Evolutionary conservation across 2,113 vertebrate genomes (phyloP).

Genomic region (Chaenocephalus aceratus): DNA sequence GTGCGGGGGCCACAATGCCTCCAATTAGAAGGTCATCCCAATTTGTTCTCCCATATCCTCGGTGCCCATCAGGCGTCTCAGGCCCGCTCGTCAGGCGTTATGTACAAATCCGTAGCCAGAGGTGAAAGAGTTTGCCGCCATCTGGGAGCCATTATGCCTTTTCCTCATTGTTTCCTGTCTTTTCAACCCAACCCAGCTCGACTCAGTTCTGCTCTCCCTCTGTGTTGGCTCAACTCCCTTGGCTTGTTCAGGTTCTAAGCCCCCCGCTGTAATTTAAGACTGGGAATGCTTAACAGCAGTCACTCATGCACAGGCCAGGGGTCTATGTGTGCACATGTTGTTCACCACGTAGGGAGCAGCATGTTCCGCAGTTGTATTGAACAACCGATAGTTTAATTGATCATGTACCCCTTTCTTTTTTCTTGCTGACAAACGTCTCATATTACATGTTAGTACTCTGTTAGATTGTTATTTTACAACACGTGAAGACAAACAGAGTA

Average conservation of each 20-base stretch:
- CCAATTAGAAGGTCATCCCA: slow-evolving; percentile 81
- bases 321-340: slow-evolving; percentile 73
- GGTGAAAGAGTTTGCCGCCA: slow-evolving; percentile 72
- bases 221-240: slow-evolving; percentile 65
- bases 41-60: slow-evolving; percentile 77
- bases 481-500: no score
- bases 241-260: slow-evolving; percentile 66
- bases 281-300: slow-evolving; percentile 74
- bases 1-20: slow-evolving; percentile 60
- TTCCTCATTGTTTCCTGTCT: slow-evolving; percentile 82
- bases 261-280: slow-evolving; percentile 76
- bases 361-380: slow-evolving; percentile 27
- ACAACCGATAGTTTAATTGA: slow-evolving; percentile 30
- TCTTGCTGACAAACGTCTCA: not conserved
- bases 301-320: slow-evolving; percentile 64
- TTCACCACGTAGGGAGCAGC: slow-evolving; percentile 60
- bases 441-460: not conserved
- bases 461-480: no score
- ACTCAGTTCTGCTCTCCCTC: slow-evolving; percentile 50
- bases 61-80: slow-evolving; percentile 53
- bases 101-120: slow-evolving; percentile 56
- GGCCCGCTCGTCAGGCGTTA: slow-evolving; percentile 40
- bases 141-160: slow-evolving; percentile 84
- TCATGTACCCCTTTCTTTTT: not conserved
- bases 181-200: slow-evolving; percentile 63